Evolutionary conservation across 2,888 invertebrate species (phyloP), one percentile per base, ranked within the genome.

Genomic region (Mylabris sibirica): DNA sequence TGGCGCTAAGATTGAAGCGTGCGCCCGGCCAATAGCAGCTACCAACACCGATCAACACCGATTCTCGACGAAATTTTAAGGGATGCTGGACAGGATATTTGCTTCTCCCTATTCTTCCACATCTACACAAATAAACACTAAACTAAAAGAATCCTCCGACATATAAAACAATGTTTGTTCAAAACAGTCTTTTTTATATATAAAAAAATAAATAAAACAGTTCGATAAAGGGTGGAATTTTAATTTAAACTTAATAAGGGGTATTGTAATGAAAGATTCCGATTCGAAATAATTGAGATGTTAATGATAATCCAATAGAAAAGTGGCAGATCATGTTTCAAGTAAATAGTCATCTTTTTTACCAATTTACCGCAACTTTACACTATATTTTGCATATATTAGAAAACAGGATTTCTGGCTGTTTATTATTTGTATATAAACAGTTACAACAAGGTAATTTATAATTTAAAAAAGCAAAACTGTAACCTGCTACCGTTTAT

Each of bases 11-110:
- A 75, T 70, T 69, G 73, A 77, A 76, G 78, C 79, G 77, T 76
- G 76, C 77, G 78, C 78, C 78, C 77, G 77, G 78, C 79, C 78
- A 78, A 78, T 79, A 74, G 79, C 12, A 53, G 53, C 78, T 77
- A 74, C 70, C 72, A 64, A 70, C 67, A 14, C 76, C 79, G 79
- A 79, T 62, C 65, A 71, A 70, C 68, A 57, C 74, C 79, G 79
- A 79, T 74, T 74, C 75, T 74, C 75, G 66, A 78, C 79, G 79
- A 78, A 57, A 38, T 35, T 30, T 61, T 67, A 66, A 66, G 68
- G 71, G 68, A 61, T 38, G 61, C 61, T 61, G 61, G 61, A 20
- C 38, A 38, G n/a, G 38, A 61, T 22, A 22, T n/a, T n/a, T 20
- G 53, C 24, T 24, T 22, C 24, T 14, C 3, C 0, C 1, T 3